Base-by-base conservation (phyloP, 2,888 invertebrate genomes). In the Myopa testacea region DNA sequence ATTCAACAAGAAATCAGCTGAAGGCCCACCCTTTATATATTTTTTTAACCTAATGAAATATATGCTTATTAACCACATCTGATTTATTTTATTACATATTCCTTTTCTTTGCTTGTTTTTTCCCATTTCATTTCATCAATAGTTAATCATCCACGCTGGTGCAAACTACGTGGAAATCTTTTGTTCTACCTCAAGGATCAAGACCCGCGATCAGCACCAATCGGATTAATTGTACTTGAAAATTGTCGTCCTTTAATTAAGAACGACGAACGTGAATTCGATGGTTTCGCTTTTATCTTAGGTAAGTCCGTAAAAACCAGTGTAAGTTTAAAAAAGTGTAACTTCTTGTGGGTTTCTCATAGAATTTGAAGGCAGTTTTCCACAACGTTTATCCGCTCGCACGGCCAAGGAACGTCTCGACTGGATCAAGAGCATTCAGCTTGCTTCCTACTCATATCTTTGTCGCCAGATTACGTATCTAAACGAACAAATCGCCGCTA, bases 171-270 rank as follows among this genome's bases (percentile, higher is more conserved):
- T 83, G 98, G 98, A 79, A 98, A 98, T 90, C 91, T 98, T 19
- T 90, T 98, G 78, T 98, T 98, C 90, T 98, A 97, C 89, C 94
- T 97, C 87, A 97, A 97, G 89, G 95, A 95, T 69, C 93, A 94
- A 83, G 96, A 97, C 88, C 94, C 95, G 84, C 95, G 94, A 92
- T 95, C 96, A 38, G 95, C 96, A 84, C 96, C 97, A 0, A 90
- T 94, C 80, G 98, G 97, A 52, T 93, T 98, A 1, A 93, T 98
- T 83, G 94, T 98, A 73, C 90, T 98, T 81, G 97, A 98, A 86
- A 94, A 96, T 84, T 97, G 96, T 89, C 92, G 94, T 81, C 93
- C 97, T 69, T 92, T 94, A 65, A 92, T 93, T 84, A 87, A 89
- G 19, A 87, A 92, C 69, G 91, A 92, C 81, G 89, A 90, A 55